Conservation (phyloP, 2,888 invertebrate species). For the Coremacera marginata region DNA sequence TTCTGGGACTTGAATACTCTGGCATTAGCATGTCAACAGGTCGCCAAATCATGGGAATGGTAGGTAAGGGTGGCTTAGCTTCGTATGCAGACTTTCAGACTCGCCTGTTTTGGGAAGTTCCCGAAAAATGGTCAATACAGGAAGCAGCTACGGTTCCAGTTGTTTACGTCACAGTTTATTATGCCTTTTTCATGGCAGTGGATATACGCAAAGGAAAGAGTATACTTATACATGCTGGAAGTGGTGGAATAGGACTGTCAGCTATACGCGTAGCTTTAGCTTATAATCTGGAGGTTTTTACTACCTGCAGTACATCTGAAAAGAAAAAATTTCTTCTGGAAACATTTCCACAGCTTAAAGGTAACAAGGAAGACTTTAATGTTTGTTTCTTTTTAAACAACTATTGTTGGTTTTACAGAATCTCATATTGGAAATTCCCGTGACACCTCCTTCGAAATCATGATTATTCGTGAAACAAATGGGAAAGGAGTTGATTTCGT, state of each 20-base stretch:
- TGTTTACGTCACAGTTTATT: conserved; percentile 79
- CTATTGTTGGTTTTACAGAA: conserved; percentile 49
- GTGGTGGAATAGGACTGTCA: conserved; percentile 83
- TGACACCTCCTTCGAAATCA: conserved; percentile 86
- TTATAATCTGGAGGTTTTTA: conserved; percentile 76
- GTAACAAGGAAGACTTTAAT: conserved; percentile 58
- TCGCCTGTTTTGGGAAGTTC: conserved; percentile 75
- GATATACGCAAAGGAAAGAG: conserved; percentile 66
- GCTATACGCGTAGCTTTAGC: conserved; percentile 80
- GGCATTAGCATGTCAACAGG: conserved; percentile 73
- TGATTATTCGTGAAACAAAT: conserved; percentile 83
- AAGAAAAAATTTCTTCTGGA: conserved; percentile 76
- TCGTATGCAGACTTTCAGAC: conserved; percentile 64
- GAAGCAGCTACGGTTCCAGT: conserved; percentile 85
- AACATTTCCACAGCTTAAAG: conserved; percentile 72
- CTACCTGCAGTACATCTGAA: conserved; percentile 78
- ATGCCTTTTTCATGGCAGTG: conserved; percentile 68
- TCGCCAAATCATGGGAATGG: conserved; percentile 76
- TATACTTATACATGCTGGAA: conserved; percentile 74
- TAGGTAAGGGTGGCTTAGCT: conserved; percentile 71
- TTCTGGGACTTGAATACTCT: conserved; percentile 78
- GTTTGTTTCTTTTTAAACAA: not conserved
- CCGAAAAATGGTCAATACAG: conserved; percentile 79
- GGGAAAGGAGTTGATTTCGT: conserved; percentile 93
- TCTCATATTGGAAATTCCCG: conserved; percentile 88